Conservation (phyloP, 2,888 invertebrate species). For the Scaeva pyrastri region DNA sequence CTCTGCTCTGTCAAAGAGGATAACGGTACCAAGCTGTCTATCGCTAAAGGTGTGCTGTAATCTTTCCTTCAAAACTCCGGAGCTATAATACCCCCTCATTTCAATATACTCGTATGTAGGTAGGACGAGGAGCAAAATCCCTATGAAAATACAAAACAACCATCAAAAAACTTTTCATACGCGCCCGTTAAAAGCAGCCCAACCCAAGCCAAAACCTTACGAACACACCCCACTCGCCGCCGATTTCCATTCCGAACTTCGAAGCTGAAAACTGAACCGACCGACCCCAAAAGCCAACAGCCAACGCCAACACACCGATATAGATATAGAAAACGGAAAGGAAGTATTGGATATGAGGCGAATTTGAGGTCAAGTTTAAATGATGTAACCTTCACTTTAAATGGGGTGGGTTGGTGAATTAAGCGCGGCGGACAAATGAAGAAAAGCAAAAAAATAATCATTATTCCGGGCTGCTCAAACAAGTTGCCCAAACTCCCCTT, state of each 20-base stretch:
- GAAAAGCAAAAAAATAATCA: constrained; percentile 16
- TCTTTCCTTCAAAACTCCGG: neutral
- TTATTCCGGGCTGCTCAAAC: constrained; percentile 30
- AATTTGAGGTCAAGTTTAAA: constrained; percentile 74
- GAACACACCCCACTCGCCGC: constrained; percentile 18
- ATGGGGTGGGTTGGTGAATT: constrained; percentile 20
- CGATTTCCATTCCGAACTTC: too few relatives aligned
- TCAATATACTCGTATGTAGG: constrained; percentile 1
- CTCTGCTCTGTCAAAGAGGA: constrained; percentile 10
- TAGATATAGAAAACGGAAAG: constrained; percentile 15
- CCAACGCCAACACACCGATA: neutral
- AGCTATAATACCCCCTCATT: neutral
- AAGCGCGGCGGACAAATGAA: constrained; percentile 15
- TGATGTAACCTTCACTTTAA: constrained; percentile 56
- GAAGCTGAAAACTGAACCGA: neutral
- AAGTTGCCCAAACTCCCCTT: constrained; percentile 8
- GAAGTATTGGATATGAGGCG: constrained; percentile 46
- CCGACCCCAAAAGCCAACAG: too few relatives aligned
- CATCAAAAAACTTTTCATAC: constrained; percentile 5
- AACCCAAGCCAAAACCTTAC: constrained; percentile 14
- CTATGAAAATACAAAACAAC: constrained; percentile 15
- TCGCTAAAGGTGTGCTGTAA: constrained; percentile 47
- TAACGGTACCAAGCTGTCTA: constrained; percentile 54
- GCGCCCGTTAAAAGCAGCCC: constrained; percentile 49
- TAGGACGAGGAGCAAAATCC: constrained; percentile 3